A percentile compares a stretch with the other conserved stretches of the same genome.
Evolutionary conservation across 2,888 invertebrate genomes (phyloP).

Genomic region (Ctenicera cuprea): DNA sequence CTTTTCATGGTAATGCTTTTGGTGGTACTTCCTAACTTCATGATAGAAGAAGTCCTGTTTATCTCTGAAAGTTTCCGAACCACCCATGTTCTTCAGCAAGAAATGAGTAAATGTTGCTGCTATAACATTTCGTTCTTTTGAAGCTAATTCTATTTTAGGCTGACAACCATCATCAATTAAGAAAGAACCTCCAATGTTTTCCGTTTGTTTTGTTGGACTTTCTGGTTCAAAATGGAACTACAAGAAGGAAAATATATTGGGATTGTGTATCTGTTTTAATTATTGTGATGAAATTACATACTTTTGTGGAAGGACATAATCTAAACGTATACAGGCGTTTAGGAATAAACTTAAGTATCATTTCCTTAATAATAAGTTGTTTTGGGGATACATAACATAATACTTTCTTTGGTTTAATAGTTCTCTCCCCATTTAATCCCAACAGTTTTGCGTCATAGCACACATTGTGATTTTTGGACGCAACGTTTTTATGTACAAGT

Average conservation of each 20-base stretch:
- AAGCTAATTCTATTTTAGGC: constrained; percentile 87
- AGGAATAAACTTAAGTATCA: constrained; percentile 93
- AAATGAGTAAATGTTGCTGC: constrained; percentile 95
- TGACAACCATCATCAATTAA: constrained; percentile 94
- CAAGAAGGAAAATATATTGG: constrained; percentile 62
- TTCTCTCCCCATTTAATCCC: constrained; percentile 76
- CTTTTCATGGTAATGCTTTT: constrained; percentile 91
- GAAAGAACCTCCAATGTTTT: constrained; percentile 78
- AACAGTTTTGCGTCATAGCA: constrained; percentile 90
- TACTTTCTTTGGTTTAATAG: constrained; percentile 88
- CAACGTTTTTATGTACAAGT: constrained; percentile 90
- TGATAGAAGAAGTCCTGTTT: constrained; percentile 81
- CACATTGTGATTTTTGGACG: constrained; percentile 88
- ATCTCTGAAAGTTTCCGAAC: constrained; percentile 94
- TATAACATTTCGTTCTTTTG: constrained; percentile 91
- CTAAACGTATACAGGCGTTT: constrained; percentile 93
- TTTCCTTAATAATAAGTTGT: constrained; percentile 94
- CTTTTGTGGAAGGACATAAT: constrained; percentile 95
- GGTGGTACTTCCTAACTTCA: constrained; percentile 87
- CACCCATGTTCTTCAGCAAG: constrained; percentile 94
- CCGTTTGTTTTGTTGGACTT: constrained; percentile 74
- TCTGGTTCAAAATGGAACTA: constrained; percentile 81
- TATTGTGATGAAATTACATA: constrained; percentile 65
- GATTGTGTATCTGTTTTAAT: no score
- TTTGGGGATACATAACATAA: constrained; percentile 93